Evolutionary conservation across 2,113 vertebrate genomes (phyloP).

Genomic region (Lophochroa leadbeateri): DNA sequence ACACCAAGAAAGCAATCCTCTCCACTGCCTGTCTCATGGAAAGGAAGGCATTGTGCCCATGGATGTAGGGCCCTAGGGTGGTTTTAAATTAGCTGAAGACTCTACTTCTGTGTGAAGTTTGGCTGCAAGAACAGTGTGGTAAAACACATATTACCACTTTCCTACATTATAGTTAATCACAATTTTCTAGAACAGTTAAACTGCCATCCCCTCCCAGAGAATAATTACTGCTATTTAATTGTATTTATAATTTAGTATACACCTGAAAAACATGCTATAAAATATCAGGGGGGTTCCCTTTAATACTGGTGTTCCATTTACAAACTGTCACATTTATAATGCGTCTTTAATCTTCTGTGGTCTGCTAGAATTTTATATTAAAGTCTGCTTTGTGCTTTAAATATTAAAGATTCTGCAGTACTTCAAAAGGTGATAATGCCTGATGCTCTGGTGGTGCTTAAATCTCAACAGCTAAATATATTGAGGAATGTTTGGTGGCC

Average conservation of each 20-base stretch:
- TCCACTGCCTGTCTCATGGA: not conserved
- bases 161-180: constrained; percentile 68
- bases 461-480: constrained; percentile 85
- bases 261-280: constrained; percentile 81
- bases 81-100: constrained; percentile 50
- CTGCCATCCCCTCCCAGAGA: constrained; percentile 76
- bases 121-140: constrained; percentile 41
- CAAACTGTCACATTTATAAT: constrained; percentile 85
- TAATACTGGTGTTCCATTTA: constrained; percentile 82
- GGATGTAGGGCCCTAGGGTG: constrained; percentile 46
- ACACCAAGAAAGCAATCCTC: not conserved
- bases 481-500: constrained; percentile 82
- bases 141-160: constrained; percentile 58
- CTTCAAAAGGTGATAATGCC: constrained; percentile 93
- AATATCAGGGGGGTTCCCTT: constrained; percentile 77
- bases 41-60: not conserved
- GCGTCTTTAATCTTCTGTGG: constrained; percentile 82
- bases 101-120: constrained; percentile 19
- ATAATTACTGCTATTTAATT: constrained; percentile 84
- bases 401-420: constrained; percentile 91
- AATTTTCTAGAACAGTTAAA: constrained; percentile 73
- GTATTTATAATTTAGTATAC: constrained; percentile 84
- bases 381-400: constrained; percentile 87
- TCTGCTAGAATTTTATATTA: constrained; percentile 83
- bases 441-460: constrained; percentile 82